phyloP scores from a whole-genome alignment of 1,140 invertebrate species.

The Drosophila yakuba region DNA sequence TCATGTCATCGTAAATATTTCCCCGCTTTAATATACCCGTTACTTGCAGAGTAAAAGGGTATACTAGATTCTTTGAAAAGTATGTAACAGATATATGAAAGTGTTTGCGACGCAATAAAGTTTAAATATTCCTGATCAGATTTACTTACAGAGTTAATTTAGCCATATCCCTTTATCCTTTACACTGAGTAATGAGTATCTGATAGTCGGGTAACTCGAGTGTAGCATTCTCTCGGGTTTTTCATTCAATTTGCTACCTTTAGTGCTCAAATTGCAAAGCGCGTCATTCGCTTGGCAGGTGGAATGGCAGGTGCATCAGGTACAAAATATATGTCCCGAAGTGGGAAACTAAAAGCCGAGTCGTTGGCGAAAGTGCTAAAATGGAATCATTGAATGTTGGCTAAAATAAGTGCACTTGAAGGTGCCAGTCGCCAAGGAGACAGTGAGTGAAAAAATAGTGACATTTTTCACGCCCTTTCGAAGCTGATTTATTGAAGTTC shows the following conservation, averaged over 20 bases:
- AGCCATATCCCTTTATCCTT: too few relatives aligned
- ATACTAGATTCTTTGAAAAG: too few relatives aligned
- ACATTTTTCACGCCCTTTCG: not conserved
- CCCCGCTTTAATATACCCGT: slow-evolving; percentile 4
- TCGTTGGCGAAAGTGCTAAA: slow-evolving; percentile 29
- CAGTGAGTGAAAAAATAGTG: slow-evolving; percentile 13
- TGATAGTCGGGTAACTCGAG: too few relatives aligned
- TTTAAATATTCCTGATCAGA: too few relatives aligned
- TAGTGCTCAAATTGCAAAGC: slow-evolving; percentile 37
- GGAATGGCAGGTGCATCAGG: slow-evolving; percentile 33
- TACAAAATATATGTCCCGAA: slow-evolving; percentile 19
- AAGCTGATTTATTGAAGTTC: slow-evolving; percentile 16
- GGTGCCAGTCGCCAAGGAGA: slow-evolving; percentile 13
- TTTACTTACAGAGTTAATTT: too few relatives aligned
- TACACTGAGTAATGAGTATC: too few relatives aligned
- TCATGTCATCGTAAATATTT: slow-evolving; percentile 47
- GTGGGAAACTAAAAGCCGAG: slow-evolving; percentile 8
- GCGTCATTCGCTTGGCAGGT: slow-evolving; percentile 32
- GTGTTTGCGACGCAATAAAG: too few relatives aligned
- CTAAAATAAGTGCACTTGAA: slow-evolving; percentile 32
- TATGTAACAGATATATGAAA: too few relatives aligned
- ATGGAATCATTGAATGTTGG: slow-evolving; percentile 41
- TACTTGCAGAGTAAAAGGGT: too few relatives aligned
- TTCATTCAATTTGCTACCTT: slow-evolving; percentile 42
- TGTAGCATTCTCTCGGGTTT: not conserved